Conservation (phyloP, 2,797 vertebrate species). For the Allochrocebus solatus region DNA sequence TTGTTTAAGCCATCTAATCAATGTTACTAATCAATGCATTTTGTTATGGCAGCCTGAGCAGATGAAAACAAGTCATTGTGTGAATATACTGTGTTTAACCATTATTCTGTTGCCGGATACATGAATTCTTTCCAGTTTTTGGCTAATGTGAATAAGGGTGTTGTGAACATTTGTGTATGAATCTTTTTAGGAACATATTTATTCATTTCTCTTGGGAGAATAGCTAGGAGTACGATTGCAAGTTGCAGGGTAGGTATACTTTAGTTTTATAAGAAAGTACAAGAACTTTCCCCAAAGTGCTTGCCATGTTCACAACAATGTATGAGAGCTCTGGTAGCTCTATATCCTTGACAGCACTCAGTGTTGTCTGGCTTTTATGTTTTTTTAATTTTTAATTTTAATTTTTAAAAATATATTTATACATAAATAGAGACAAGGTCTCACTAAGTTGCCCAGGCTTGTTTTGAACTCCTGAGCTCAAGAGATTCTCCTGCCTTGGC, state of each 20-base stretch:
- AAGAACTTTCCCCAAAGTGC: neutral
- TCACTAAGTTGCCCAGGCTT: neutral
- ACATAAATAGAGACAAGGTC: neutral
- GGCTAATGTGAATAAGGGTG: neutral
- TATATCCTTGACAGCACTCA: neutral
- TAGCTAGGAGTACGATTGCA: neutral
- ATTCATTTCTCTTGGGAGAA: slow-evolving; percentile 17
- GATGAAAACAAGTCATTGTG: neutral
- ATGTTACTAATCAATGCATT: neutral
- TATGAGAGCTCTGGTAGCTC: neutral
- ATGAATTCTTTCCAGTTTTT: neutral
- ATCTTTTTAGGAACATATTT: neutral
- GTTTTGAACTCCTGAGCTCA: neutral
- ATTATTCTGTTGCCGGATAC: neutral
- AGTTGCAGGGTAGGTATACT: neutral
- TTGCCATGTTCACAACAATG: neutral
- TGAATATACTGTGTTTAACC: neutral
- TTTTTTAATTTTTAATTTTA: neutral
- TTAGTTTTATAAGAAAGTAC: slow-evolving; percentile 34
- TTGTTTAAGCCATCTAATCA: neutral
- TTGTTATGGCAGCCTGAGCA: neutral
- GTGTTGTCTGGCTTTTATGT: neutral
- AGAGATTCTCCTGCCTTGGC: neutral
- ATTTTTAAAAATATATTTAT: neutral
- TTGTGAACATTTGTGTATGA: neutral